Conservation (phyloP, 2,888 invertebrate species). For the Apamea sordens region DNA sequence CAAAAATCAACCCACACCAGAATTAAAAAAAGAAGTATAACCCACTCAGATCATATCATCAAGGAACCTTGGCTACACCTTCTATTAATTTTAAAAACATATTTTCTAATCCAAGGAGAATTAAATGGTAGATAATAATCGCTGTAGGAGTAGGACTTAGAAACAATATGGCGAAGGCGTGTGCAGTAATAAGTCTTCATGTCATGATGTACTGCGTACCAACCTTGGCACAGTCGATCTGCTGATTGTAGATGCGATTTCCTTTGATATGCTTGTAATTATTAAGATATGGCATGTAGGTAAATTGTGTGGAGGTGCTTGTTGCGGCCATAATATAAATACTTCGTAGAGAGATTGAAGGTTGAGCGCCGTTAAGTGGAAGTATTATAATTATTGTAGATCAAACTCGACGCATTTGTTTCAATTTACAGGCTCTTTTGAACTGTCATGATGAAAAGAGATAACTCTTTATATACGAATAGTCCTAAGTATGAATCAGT, state of each 20-base stretch:
- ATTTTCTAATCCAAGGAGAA: conserved; percentile 33
- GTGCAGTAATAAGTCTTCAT: conserved; percentile 45
- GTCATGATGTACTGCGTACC: conserved; percentile 11
- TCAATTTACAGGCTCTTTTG: background rate
- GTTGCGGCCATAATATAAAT: conserved; percentile 8
- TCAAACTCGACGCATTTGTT: background rate
- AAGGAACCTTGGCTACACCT: conserved; percentile 38
- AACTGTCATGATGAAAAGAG: background rate
- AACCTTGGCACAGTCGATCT: conserved; percentile 58
- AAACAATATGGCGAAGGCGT: conserved; percentile 56
- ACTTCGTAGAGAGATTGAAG: conserved; percentile 6
- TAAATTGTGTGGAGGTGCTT: conserved; percentile 4
- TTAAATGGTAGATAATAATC: conserved; percentile 42
- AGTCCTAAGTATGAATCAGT: too few species aligned
- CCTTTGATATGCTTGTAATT: conserved; percentile 32
- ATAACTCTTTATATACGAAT: background rate
- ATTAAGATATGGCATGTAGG: conserved; percentile 15
- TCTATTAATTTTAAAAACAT: background rate
- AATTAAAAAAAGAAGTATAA: conserved; percentile 6
- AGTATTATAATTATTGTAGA: background rate
- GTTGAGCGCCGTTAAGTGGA: background rate
- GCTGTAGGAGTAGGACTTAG: conserved; percentile 44
- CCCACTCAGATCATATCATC: conserved; percentile 14
- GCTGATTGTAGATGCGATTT: conserved; percentile 40
- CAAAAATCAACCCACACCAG: conserved; percentile 17